Evolutionary conservation across 2,113 vertebrate species (phyloP).

Genomic region (Pomatorhinus ruficollis): DNA sequence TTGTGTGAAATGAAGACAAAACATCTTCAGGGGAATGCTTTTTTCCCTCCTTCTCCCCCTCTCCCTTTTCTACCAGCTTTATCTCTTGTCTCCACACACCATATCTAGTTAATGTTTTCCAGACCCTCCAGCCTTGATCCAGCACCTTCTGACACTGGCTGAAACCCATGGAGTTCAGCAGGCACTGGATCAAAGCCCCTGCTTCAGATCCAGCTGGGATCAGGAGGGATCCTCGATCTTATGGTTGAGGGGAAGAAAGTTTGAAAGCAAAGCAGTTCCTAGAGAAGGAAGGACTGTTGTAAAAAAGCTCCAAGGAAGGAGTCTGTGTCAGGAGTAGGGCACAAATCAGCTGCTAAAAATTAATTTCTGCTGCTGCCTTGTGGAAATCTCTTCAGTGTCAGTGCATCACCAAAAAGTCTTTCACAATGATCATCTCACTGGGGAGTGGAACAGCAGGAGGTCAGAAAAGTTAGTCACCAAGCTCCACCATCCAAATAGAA

Average conservation of each 20-base stretch:
- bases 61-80: neutral
- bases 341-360: neutral
- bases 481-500: neutral
- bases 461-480: neutral
- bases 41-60: neutral
- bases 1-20: neutral
- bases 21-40: neutral
- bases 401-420: neutral
- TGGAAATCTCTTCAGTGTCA: neutral
- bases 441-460: neutral
- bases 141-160: neutral
- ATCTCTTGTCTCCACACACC: neutral
- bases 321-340: neutral
- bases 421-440: neutral
- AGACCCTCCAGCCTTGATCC: neutral
- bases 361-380: neutral
- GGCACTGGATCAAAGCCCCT: neutral
- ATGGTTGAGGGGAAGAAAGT: neutral
- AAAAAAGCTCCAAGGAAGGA: neutral
- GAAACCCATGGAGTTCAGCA: neutral
- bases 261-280: neutral
- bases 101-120: neutral
- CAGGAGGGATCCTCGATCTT: neutral
- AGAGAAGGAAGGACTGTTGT: neutral
- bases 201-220: neutral